Percentiles rank a stretch among this genome's conserved stretches.
These are phyloP conservation scores for Exocentrus adspersus DNA, from an alignment of 2,888 invertebrate genomes.

Conservation along the genomic window DNA sequence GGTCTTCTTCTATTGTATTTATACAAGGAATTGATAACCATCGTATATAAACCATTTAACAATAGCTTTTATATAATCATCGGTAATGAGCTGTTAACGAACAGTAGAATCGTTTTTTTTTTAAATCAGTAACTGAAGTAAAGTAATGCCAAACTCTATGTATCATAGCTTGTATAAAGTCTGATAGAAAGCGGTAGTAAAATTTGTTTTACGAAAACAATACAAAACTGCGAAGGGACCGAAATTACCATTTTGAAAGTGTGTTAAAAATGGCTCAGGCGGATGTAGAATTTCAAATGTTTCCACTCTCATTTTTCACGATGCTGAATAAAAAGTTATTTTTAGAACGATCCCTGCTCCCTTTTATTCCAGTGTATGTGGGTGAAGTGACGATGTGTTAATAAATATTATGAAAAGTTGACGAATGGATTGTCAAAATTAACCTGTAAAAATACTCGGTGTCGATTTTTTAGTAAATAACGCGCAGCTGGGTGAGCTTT, in stretches of 20 bases:
- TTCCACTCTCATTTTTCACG: neutral
- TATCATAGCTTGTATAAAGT: no score
- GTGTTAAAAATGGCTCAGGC: no score
- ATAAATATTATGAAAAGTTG: neutral
- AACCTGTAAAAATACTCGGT: neutral
- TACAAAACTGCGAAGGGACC: no score
- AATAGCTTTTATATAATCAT: slow-evolving; percentile 1
- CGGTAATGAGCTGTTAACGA: neutral
- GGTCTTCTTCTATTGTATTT: slow-evolving; percentile 21
- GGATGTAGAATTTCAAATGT: neutral
- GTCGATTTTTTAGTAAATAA: slow-evolving; percentile 7
- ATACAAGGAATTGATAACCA: neutral
- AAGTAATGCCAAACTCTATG: no score
- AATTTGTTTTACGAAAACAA: no score
- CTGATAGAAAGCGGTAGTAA: no score
- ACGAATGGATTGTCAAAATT: slow-evolving; percentile 6
- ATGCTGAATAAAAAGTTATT: neutral
- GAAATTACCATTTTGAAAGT: no score
- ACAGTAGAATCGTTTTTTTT: neutral
- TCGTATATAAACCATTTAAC: neutral
- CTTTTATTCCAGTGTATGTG: neutral
- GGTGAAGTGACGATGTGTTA: neutral
- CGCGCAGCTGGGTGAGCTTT: neutral
- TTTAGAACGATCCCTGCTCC: neutral
- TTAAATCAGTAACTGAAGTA: no score